Base-by-base conservation (phyloP, 1,140 invertebrate genomes). In the Episyrphus balteatus region DNA sequence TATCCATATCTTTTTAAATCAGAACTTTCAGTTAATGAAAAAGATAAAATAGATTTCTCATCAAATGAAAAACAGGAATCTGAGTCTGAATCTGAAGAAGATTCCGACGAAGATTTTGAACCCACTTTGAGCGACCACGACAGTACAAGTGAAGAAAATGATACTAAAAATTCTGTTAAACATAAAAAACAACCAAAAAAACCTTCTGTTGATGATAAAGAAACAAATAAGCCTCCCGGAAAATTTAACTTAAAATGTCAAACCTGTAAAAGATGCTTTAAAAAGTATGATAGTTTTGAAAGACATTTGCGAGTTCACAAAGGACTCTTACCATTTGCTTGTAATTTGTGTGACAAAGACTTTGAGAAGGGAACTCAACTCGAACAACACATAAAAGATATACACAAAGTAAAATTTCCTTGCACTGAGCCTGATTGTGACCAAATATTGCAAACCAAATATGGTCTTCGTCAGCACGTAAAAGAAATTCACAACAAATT, bases 321-420 rank as follows among this genome's bases (percentile, higher is more conserved):
- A n/a, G 61, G 61, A 3, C 51, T 55, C 8, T 39, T 50, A 8
- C 53, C 62, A 5, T 63, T 61, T 47, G 55, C 55, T 3, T 63
- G 61, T 48, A 48, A 54, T 0, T 52, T 50, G 5, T 63, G 61
- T 43, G 48, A 51, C 5, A 36, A 58, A 56, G 33, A 56, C 55
- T 0, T 42, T 43, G 48, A 36, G n/a, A 42, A 52, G 10, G 50
- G n/a, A n/a, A n/a, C n/a, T 48, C 8, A 47, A 56, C 32, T 51
- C 56, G 10, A 12, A 48, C 49, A 36, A 46, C 62, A 13, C 61
- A 63, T 44, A 39, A 49, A 15, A 53, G 52, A 1, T 47, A 15
- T 12, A 43, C 3, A 8, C 14, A 21, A 14, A 14, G 17, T 30
- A 33, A 11, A 17, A 37, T 31, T 61, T 9, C 38, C 39, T 8